phyloP scores from a whole-genome alignment of 2,797 vertebrate genomes.

The Melanotaenia pygmaea region DNA sequence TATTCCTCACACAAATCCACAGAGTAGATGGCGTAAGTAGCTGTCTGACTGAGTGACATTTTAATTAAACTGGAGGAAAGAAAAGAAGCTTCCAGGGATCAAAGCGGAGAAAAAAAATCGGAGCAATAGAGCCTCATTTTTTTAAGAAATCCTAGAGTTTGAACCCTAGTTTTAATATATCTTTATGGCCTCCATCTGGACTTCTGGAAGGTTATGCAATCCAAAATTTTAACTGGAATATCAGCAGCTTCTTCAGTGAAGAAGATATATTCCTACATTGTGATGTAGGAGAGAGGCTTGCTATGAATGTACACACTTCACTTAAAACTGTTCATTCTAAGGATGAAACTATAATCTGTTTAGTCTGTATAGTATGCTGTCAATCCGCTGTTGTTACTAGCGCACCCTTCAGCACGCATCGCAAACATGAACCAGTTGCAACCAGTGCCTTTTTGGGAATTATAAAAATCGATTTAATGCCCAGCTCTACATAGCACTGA shows the following conservation, averaged over 20 bases:
- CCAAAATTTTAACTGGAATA: background rate
- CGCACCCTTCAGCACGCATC: too few relatives aligned
- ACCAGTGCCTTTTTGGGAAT: too few relatives aligned
- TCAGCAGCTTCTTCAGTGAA: background rate
- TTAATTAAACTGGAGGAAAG: slow-evolving; percentile 35
- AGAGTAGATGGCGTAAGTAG: background rate
- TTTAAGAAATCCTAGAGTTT: slow-evolving; percentile 3
- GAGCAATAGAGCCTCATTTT: background rate
- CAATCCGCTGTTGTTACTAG: too few relatives aligned
- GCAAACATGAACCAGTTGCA: too few relatives aligned
- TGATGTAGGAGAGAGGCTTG: too few relatives aligned
- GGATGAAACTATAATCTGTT: too few relatives aligned
- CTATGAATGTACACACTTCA: background rate
- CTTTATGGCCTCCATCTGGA: background rate
- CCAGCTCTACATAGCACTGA: too few relatives aligned
- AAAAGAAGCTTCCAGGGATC: slow-evolving; percentile 39
- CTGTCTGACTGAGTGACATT: slow-evolving; percentile 15
- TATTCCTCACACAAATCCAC: background rate
- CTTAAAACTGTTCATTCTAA: background rate
- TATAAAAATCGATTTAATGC: too few relatives aligned
- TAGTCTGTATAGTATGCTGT: too few relatives aligned
- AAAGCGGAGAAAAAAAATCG: too few relatives aligned
- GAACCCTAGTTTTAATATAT: slow-evolving; percentile 3
- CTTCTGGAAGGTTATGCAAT: background rate
- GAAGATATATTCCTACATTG: background rate